Conservation (phyloP, 2,113 vertebrate species). For the Tapirus terrestris region DNA sequence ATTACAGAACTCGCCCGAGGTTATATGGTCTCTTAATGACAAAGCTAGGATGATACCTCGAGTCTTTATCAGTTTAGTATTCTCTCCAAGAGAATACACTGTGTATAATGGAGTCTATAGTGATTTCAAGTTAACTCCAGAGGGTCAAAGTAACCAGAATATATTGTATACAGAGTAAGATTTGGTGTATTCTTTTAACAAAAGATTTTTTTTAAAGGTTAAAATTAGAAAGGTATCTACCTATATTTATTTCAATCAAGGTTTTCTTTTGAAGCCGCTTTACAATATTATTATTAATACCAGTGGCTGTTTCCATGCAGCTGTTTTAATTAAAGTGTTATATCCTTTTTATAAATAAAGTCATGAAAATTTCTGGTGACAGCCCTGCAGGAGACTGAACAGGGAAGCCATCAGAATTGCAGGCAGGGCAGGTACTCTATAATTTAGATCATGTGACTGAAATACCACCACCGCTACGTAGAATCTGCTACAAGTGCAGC, state of each 20-base stretch:
- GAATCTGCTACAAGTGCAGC: not conserved
- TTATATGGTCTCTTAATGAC: not conserved
- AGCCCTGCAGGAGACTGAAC: not conserved
- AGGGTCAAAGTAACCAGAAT: not conserved
- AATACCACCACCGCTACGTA: rapidly evolving
- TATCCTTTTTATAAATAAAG: not conserved
- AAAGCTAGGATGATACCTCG: not conserved
- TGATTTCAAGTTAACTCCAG: not conserved
- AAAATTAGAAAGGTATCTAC: not conserved
- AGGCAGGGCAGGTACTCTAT: not conserved
- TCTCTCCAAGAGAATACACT: not conserved
- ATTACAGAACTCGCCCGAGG: not conserved
- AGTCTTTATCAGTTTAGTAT: not conserved
- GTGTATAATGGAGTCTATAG: not conserved
- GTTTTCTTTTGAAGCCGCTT: not conserved
- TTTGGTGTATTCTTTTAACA: not conserved
- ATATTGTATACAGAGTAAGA: not conserved
- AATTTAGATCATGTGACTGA: not conserved
- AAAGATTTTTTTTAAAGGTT: not conserved
- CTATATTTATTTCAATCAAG: not conserved
- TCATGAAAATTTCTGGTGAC: not conserved
- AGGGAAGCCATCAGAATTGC: not conserved
- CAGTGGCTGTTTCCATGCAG: not conserved
- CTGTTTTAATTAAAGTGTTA: slow-evolving; percentile 34
- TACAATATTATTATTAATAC: not conserved